Evolutionary conservation across 2,113 vertebrate species (phyloP).

Genomic region (Zosterops lateralis): DNA sequence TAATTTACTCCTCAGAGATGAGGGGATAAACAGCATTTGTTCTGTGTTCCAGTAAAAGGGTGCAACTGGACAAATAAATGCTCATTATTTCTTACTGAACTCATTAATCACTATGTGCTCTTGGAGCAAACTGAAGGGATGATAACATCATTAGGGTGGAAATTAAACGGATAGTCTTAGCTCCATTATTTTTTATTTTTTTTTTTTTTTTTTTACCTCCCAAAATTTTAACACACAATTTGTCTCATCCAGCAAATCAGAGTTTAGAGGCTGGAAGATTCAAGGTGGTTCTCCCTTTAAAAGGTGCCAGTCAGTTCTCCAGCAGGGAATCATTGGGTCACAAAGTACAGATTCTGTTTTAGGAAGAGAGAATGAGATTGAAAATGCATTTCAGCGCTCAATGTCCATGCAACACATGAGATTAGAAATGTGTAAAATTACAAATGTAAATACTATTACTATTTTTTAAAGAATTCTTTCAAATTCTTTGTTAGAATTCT

Average conservation of each 20-base stretch:
- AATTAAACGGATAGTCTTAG: background rate
- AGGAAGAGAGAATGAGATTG: background rate
- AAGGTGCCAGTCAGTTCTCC: background rate
- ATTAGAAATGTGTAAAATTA: background rate
- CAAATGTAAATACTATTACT: background rate
- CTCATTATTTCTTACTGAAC: background rate
- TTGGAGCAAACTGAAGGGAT: background rate
- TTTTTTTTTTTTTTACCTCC: no score
- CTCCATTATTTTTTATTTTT: no score
- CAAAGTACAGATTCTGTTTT: background rate
- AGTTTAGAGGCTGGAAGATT: background rate
- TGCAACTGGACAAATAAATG: background rate
- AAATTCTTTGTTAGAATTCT: background rate
- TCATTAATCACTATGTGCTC: background rate
- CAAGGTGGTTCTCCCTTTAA: background rate
- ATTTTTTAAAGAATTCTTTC: background rate
- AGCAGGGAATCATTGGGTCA: background rate
- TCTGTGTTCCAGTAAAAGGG: background rate
- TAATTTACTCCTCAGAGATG: background rate
- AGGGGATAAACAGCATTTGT: background rate
- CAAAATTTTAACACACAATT: background rate
- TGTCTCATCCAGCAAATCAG: background rate
- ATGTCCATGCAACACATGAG: background rate
- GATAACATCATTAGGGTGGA: background rate
- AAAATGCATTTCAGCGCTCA: background rate